phyloP scores from a whole-genome alignment of 2,888 invertebrate species.

The Gymnoscelis rufifasciata region DNA sequence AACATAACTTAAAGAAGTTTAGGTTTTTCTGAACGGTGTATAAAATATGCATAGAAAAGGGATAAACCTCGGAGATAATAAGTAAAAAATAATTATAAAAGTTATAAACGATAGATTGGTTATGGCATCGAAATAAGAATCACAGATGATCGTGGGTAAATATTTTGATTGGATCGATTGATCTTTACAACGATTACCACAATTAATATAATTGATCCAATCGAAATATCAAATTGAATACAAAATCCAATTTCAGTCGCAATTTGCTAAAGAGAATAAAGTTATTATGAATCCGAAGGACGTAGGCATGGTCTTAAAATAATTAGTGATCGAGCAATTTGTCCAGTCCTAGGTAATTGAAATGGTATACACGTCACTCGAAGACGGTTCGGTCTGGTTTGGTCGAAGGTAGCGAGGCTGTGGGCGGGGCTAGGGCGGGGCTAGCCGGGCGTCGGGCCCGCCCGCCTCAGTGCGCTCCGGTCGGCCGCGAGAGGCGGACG shows the following conservation, averaged over 20 bases:
- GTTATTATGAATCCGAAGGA: slow-evolving; percentile 25
- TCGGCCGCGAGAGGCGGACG: slow-evolving; percentile 38
- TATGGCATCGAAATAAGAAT: too few relatives aligned
- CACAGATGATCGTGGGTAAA: not conserved
- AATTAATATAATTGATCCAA: slow-evolving; percentile 8
- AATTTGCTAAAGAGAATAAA: slow-evolving; percentile 7
- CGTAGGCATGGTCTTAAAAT: slow-evolving; percentile 11
- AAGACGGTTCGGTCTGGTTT: slow-evolving; percentile 39
- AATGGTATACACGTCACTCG: slow-evolving; percentile 44
- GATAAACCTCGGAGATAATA: too few relatives aligned
- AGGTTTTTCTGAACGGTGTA: too few relatives aligned
- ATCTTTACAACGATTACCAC: not conserved
- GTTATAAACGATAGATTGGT: too few relatives aligned
- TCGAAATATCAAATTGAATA: slow-evolving; percentile 1
- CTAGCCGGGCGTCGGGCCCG: not conserved
- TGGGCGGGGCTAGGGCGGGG: not conserved
- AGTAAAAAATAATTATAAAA: too few relatives aligned
- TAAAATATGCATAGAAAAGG: too few relatives aligned
- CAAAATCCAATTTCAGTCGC: slow-evolving; percentile 5
- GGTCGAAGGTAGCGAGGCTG: too few relatives aligned
- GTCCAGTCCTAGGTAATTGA: slow-evolving; percentile 34
- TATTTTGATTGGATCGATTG: not conserved
- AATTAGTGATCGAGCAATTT: slow-evolving; percentile 21
- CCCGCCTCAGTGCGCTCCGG: slow-evolving; percentile 45
- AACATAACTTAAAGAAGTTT: too few relatives aligned